These are phyloP conservation scores for Halcyon chelicuti DNA, from an alignment of 2,797 vertebrate species.

Conservation along the genomic window DNA sequence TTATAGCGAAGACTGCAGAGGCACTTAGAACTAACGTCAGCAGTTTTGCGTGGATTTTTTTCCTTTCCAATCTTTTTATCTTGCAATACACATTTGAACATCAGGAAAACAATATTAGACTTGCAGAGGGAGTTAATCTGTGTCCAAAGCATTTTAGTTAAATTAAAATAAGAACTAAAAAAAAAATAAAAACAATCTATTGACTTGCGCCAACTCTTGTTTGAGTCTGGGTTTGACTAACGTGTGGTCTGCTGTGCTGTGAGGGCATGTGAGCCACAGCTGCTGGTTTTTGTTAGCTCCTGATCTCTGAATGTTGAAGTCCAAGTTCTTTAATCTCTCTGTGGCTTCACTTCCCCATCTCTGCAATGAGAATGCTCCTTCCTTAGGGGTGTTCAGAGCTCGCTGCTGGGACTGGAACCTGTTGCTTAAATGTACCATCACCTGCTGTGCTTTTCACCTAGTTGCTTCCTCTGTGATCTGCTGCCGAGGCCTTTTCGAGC, in stretches of 20 bases:
- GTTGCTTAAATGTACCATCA: accelerated
- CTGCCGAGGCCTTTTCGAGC: background rate
- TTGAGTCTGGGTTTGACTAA: background rate
- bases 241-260: background rate
- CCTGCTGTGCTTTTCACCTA: background rate
- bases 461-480: background rate
- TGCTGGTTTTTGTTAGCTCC: background rate
- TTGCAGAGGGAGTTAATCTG: constrained; percentile 73
- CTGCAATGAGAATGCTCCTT: background rate
- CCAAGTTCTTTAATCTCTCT: background rate
- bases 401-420: background rate
- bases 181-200: background rate
- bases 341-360: background rate
- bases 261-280: background rate
- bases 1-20: background rate
- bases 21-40: background rate
- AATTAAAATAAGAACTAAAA: constrained; percentile 62
- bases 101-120: constrained; percentile 69
- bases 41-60: background rate
- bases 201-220: constrained; percentile 44
- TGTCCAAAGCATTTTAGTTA: constrained; percentile 74
- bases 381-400: accelerated
- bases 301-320: background rate
- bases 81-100: constrained; percentile 57
- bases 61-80: constrained; percentile 68